A percentile compares a stretch with the other conserved stretches of the same genome.
phyloP scores from a whole-genome alignment of 2,888 invertebrate genomes.

The Drosophila monieri region DNA sequence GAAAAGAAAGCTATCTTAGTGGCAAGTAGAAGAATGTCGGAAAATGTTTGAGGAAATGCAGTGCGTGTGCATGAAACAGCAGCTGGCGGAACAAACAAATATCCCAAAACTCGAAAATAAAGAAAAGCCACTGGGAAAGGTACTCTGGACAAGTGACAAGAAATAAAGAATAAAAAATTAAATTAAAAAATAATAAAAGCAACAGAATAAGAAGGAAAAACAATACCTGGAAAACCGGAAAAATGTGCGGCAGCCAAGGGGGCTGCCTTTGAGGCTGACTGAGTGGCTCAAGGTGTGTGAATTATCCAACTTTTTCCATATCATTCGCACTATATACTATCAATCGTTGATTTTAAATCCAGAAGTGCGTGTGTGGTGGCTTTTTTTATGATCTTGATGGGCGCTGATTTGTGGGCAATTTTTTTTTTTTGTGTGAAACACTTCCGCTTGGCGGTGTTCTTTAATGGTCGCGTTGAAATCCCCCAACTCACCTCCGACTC shows the following conservation, averaged over 20 bases:
- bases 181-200: slow-evolving; percentile 1
- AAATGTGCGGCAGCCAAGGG: slow-evolving; percentile 41
- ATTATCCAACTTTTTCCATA: neutral
- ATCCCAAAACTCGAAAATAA: neutral
- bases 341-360: neutral
- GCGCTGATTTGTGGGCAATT: slow-evolving; percentile 36
- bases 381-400: slow-evolving; percentile 28
- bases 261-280: slow-evolving; percentile 46
- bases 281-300: slow-evolving; percentile 47
- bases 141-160: slow-evolving; percentile 44
- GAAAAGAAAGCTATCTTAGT: slow-evolving; percentile 15
- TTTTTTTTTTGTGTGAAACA: slow-evolving; percentile 9
- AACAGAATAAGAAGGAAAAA: slow-evolving; percentile 17
- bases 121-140: slow-evolving; percentile 25
- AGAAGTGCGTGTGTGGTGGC: neutral
- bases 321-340: neutral
- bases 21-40: slow-evolving; percentile 18
- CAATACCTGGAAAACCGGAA: slow-evolving; percentile 25
- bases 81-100: slow-evolving; percentile 33
- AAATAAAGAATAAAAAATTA: slow-evolving; percentile 16
- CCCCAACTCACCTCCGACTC: slow-evolving; percentile 5
- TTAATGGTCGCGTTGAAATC: slow-evolving; percentile 7
- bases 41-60: slow-evolving; percentile 54
- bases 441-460: slow-evolving; percentile 19
- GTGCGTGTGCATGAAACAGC: slow-evolving; percentile 57